Percentiles rank a stretch among this genome's conserved stretches.
These are phyloP conservation scores for Pseudomyrmex cubaensis DNA, from an alignment of 1,140 invertebrate species.

Conservation along the genomic window DNA sequence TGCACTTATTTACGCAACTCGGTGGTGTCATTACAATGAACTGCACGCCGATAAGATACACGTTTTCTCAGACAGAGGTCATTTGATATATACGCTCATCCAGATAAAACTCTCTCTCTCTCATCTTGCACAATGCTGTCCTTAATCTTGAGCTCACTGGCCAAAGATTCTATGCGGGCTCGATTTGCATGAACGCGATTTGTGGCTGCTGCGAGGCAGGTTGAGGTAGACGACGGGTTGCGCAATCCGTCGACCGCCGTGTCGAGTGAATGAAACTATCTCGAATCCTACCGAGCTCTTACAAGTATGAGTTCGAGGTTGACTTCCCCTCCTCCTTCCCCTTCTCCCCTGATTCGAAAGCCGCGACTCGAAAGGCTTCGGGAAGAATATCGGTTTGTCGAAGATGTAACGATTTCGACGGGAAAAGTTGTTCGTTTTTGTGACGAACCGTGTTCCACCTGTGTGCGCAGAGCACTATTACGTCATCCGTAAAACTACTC, in stretches of 20 bases:
- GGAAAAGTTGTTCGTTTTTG: neutral
- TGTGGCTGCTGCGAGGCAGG: constrained; percentile 48
- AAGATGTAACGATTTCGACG: neutral
- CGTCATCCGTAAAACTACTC: constrained; percentile 10
- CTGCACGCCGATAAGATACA: constrained; percentile 16
- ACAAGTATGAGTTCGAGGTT: constrained; percentile 47
- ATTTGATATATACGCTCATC: constrained; percentile 58
- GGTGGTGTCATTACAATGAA: neutral
- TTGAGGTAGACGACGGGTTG: constrained; percentile 57
- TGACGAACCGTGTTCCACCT: constrained; percentile 1
- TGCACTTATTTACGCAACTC: neutral
- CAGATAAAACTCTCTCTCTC: constrained; percentile 54
- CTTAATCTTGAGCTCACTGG: constrained; percentile 70
- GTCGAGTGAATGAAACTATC: constrained; percentile 75
- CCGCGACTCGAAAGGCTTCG: constrained; percentile 12
- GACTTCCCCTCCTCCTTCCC: neutral
- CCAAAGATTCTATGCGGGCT: constrained; percentile 51
- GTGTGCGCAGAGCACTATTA: constrained; percentile 11
- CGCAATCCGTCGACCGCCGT: constrained; percentile 51
- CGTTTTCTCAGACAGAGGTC: constrained; percentile 30
- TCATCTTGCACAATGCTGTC: constrained; percentile 62
- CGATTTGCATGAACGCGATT: constrained; percentile 64
- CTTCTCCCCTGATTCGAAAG: neutral
- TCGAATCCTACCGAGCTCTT: constrained; percentile 64
- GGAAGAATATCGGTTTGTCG: neutral